Base-by-base conservation (phyloP, 2,797 vertebrate genomes). In the Pipistrellus kuhlii region DNA sequence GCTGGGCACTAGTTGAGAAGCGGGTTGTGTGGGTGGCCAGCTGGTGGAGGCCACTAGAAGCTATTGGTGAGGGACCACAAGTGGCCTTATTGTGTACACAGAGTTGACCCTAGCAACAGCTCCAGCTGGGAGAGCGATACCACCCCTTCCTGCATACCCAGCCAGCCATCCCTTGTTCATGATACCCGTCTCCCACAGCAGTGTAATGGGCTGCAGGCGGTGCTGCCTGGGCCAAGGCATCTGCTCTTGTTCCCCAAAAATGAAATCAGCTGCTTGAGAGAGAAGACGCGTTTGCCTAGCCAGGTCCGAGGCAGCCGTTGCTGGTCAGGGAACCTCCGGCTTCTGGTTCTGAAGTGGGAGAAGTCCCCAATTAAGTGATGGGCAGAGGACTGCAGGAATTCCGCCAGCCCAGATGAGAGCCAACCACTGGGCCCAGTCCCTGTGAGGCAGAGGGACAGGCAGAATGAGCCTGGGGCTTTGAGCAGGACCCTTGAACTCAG, bases 11-110 rank as follows among this genome's bases (percentile, higher is more conserved):
- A 5, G 38, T 48, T 81, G 64, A 76, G 76, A n/a, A 90, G 83
- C 3, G 41, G 71, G 75, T 30, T 23, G 94, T 13, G 30, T 9
- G 20, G 59, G 85, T 69, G 53, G 85, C 89, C 80, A 35, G 87
- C 66, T 59, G 11, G 10, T 12, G 9, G 41, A 32, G 15, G 9
- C 72, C 38, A 84, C 91, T 92, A n/a, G 5, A 75, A 92, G 88
- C 71, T 30, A 8, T 96, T 88, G 96, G 87, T 41, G 92, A 91
- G 93, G 95, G 94, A 96, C 92, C 48, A 66, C 44, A 0, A 90
- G 91, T 23, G 76, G 88, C n/a, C 96, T 85, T 97, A 96, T 97
- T 97, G 96, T 95, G 94, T 95, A 96, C 92, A 97, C 93, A 94
- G 88, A 44, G 0, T 88, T 6, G 68, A 86, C 96, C 97, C 97